Evolutionary conservation across 2,888 invertebrate species (phyloP), one percentile per base, ranked within the genome.

Genomic region (Folsomia candida): DNA sequence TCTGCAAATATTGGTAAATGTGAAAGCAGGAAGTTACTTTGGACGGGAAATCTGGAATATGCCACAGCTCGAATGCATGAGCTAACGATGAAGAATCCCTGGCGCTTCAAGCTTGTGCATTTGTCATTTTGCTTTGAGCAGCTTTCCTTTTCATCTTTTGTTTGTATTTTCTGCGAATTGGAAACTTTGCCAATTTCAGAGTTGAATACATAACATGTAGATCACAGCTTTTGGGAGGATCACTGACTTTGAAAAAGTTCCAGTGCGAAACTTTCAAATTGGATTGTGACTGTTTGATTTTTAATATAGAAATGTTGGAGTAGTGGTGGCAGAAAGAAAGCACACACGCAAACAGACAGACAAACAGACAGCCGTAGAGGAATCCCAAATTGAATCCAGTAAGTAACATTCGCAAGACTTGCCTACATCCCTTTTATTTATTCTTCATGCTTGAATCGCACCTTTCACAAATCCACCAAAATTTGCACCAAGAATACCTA

Each of bases 11-110:
- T n/a, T n/a, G n/a, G n/a, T 6, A 54, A n/a, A 54, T 54, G 54
- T 54, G 54, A n/a, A 54, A n/a, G 54, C 54, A 54, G 54, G 54
- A 54, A 54, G 54, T n/a, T 47, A 54, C 54, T 54, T 54, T 54
- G 11, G 6, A 20, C 18, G n/a, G 6, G 18, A n/a, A 54, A 54
- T 54, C 54, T 54, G 54, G 54, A 22, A 18, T 54, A 54, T 22
- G 54, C 22, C 54, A 14, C 37, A 37, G 14, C 37, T 37, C 37
- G 37, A 9, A 37, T 37, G 6, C 37, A 37, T 9, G 4, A 37
- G 14, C 4, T 37, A 37, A 37, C 37, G 37, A 37, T 37, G 14
- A 37, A 37, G 37, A 37, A 37, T 37, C 37, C 37, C 37, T 37
- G 37, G 37, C 14, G 37, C 37, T 37, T 4, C 6, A 4, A 37